A percentile compares a stretch with the other conserved stretches of the same genome.
Conservation (phyloP, 2,888 invertebrate species). For the Drosophila villosipedis region DNA sequence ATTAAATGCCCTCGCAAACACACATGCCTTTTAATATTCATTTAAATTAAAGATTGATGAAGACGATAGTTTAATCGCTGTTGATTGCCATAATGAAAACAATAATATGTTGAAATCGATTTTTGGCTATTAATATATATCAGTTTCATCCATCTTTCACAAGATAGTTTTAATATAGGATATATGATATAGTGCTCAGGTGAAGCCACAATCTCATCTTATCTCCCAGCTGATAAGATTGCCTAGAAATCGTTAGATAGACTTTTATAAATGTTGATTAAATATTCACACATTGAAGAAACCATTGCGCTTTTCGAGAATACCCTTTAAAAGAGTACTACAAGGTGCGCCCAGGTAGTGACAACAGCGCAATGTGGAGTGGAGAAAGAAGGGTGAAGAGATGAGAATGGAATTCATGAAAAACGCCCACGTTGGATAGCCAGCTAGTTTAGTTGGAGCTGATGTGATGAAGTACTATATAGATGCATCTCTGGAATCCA, state of each 20-base stretch:
- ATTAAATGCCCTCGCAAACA: not conserved
- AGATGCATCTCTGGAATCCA: conserved; percentile 48
- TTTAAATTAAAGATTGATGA: not conserved
- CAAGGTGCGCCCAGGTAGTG: conserved; percentile 34
- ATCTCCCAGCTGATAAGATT: too few species aligned
- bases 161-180: not conserved
- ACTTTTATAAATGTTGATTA: too few species aligned
- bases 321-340: not conserved
- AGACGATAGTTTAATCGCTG: not conserved
- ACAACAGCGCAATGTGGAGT: conserved; percentile 12
- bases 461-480: conserved; percentile 23
- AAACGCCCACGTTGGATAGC: conserved; percentile 60
- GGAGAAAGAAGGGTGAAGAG: conserved; percentile 9
- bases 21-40: not conserved
- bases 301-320: not conserved
- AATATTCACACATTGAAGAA: not conserved
- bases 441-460: conserved; percentile 43
- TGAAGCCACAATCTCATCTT: not conserved
- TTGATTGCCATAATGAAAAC: not conserved
- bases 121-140: not conserved
- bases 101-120: not conserved
- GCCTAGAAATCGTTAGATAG: too few species aligned
- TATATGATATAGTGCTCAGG: not conserved
- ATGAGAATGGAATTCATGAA: conserved; percentile 22
- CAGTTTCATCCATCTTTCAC: not conserved